These are phyloP conservation scores for Opisthocomus hoazin DNA, from an alignment of 2,113 vertebrate genomes.

Conservation along the genomic window DNA sequence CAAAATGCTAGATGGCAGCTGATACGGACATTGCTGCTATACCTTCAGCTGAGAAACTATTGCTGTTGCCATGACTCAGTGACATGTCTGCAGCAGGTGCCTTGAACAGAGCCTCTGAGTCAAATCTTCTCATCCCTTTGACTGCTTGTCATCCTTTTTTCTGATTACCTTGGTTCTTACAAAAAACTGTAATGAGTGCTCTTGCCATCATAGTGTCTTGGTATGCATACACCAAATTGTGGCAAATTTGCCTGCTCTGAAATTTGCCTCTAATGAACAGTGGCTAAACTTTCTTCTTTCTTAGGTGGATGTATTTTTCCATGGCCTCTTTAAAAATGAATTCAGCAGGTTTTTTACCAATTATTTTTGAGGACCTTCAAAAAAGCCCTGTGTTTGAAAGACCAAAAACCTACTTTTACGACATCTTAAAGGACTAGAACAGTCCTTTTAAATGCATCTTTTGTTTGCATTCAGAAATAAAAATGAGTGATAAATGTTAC, in stretches of 20 bases:
- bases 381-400: slow-evolving; percentile 5
- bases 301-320: background rate
- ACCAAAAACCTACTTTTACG: background rate
- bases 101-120: background rate
- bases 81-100: background rate
- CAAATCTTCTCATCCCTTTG: background rate
- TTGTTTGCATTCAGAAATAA: background rate
- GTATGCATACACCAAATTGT: background rate
- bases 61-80: background rate
- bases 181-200: background rate
- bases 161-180: background rate
- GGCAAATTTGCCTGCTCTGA: background rate
- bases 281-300: background rate
- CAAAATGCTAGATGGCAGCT: background rate
- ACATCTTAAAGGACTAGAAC: background rate
- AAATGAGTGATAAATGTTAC: background rate
- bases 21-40: background rate
- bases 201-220: background rate
- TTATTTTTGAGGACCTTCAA: background rate
- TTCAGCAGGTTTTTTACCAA: background rate
- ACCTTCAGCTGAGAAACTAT: background rate
- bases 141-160: background rate
- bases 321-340: background rate
- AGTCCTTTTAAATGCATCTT: background rate
- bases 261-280: background rate